A percentile compares a stretch with the other conserved stretches of the same genome.
Conservation (phyloP, 2,113 vertebrate species). For the Bufo bufo region DNA sequence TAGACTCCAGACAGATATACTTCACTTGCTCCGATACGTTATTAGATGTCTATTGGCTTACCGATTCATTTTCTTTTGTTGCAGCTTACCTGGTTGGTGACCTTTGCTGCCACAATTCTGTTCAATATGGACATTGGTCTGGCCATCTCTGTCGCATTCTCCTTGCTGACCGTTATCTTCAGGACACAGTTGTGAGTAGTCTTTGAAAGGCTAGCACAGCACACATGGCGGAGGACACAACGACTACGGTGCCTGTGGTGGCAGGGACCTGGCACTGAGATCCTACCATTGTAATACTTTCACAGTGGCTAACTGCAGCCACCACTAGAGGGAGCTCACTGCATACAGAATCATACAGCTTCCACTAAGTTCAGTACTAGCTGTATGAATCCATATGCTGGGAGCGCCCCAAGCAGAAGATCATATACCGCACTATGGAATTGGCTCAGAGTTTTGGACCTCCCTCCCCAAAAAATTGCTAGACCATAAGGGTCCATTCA, state of each 20-base stretch:
- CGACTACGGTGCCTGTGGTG: too few species aligned
- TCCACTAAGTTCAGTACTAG: background rate
- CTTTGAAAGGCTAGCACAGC: background rate
- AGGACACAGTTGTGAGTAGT: slow-evolving; percentile 87
- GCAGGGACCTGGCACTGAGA: background rate
- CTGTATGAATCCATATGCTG: background rate
- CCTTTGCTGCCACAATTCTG: slow-evolving; percentile 82
- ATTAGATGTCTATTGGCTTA: background rate
- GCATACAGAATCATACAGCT: background rate
- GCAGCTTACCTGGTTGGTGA: slow-evolving; percentile 86
- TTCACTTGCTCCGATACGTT: background rate
- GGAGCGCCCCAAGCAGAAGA: background rate
- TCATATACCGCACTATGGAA: too few species aligned
- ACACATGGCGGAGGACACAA: background rate
- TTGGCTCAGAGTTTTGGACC: too few species aligned
- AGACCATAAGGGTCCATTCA: too few species aligned
- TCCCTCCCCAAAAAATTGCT: too few species aligned
- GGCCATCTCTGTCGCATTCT: slow-evolving; percentile 78
- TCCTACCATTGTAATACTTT: background rate
- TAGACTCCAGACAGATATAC: background rate
- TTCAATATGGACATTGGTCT: slow-evolving; percentile 89
- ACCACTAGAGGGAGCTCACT: background rate
- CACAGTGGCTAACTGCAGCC: background rate
- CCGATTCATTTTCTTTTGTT: slow-evolving; percentile 7
- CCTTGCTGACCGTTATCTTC: slow-evolving; percentile 86